Conservation (phyloP, 2,888 invertebrate species). For the Agrochola lota region DNA sequence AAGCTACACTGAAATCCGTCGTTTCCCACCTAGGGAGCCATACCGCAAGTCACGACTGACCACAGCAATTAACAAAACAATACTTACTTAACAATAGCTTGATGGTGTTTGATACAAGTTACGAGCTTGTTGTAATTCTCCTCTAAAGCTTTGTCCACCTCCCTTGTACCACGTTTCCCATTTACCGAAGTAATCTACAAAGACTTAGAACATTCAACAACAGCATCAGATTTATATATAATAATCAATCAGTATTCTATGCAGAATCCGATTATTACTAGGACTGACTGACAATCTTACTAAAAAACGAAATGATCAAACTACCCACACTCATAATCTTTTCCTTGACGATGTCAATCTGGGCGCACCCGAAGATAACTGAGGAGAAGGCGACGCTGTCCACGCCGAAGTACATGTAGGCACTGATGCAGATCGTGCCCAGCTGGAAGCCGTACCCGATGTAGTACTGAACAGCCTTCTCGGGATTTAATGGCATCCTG, state of each 20-base stretch:
- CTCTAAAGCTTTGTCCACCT: slow-evolving; percentile 48
- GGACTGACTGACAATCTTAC: neutral
- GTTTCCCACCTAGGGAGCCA: neutral
- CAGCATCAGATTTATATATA: neutral
- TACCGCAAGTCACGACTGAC: neutral
- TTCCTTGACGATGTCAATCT: slow-evolving; percentile 84
- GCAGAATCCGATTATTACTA: neutral
- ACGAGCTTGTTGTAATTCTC: slow-evolving; percentile 77
- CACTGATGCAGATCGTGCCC: slow-evolving; percentile 83
- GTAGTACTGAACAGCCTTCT: slow-evolving; percentile 79
- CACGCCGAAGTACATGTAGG: slow-evolving; percentile 86
- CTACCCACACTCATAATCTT: slow-evolving; percentile 82
- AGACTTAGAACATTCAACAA: neutral
- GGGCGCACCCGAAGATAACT: slow-evolving; percentile 85
- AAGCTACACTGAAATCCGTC: neutral
- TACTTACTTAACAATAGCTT: slow-evolving; percentile 81
- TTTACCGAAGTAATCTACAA: slow-evolving; percentile 65
- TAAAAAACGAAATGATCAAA: neutral
- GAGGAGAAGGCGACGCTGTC: slow-evolving; percentile 85
- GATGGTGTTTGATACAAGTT: slow-evolving; percentile 83
- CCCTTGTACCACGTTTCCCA: slow-evolving; percentile 50
- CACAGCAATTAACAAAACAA: too few relatives aligned
- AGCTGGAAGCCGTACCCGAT: slow-evolving; percentile 83
- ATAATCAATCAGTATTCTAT: neutral
- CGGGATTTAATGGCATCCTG: slow-evolving; percentile 85